These are phyloP conservation scores for Hyla sarda DNA, from an alignment of 2,113 vertebrate species.

Conservation along the genomic window DNA sequence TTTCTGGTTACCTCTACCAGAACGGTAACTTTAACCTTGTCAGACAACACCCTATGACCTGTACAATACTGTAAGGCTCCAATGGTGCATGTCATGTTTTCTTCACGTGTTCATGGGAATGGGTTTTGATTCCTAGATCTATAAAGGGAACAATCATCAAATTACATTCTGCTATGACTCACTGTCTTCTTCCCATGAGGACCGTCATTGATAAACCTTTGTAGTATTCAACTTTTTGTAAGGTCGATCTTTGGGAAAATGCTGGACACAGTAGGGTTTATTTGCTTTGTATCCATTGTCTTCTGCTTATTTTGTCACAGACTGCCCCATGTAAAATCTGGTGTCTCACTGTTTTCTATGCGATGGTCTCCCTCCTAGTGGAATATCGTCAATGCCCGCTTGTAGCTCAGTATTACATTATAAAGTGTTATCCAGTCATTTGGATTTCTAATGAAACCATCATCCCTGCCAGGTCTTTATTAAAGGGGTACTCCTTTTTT, in stretches of 20 bases:
- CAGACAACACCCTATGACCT: not conserved
- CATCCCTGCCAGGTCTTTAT: too few relatives aligned
- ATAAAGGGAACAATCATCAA: not conserved
- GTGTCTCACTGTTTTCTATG: too few relatives aligned
- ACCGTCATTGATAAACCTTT: too few relatives aligned
- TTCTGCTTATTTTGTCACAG: too few relatives aligned
- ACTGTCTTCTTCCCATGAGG: not conserved
- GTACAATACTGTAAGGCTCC: not conserved
- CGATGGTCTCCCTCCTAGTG: too few relatives aligned
- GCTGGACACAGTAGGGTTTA: not conserved
- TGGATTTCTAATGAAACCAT: too few relatives aligned
- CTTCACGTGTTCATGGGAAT: constrained; percentile 48
- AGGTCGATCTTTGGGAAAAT: not conserved
- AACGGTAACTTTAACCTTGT: constrained; percentile 15
- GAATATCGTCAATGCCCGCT: too few relatives aligned
- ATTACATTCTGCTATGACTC: constrained; percentile 27
- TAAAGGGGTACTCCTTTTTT: too few relatives aligned
- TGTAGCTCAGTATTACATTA: too few relatives aligned
- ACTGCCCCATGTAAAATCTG: too few relatives aligned
- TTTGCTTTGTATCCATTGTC: not conserved
- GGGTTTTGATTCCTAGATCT: not conserved
- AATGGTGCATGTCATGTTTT: constrained; percentile 37
- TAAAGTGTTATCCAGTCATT: too few relatives aligned
- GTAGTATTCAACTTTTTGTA: not conserved
- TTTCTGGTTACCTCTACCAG: constrained; percentile 16